Evolutionary conservation across 2,888 invertebrate species (phyloP).

Genomic region (Phyllotreta striolata): DNA sequence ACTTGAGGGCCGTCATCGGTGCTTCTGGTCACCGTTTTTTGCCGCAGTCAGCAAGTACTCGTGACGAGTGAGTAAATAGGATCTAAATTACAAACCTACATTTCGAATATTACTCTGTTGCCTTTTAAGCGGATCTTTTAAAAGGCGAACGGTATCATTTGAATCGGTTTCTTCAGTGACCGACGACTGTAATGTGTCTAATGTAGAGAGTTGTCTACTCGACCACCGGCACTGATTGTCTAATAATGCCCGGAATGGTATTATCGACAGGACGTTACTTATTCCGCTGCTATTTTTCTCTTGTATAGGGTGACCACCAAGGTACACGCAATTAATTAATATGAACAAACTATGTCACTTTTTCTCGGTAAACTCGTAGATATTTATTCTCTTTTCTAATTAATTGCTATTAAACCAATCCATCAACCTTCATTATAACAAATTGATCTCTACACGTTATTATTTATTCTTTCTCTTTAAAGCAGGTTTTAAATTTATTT

Average conservation of each 20-base stretch:
- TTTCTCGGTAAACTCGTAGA: neutral
- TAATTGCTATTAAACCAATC: too few species aligned
- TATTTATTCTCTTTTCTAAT: neutral
- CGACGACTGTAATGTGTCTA: slow-evolving; percentile 43
- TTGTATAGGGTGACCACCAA: slow-evolving; percentile 34
- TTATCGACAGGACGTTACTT: slow-evolving; percentile 36
- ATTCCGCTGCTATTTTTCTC: slow-evolving; percentile 33
- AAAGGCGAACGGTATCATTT: slow-evolving; percentile 50
- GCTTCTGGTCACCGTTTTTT: slow-evolving; percentile 44
- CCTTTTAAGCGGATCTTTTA: slow-evolving; percentile 47
- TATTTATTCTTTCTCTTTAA: too few species aligned
- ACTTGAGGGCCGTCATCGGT: slow-evolving; percentile 39
- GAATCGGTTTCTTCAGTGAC: slow-evolving; percentile 47
- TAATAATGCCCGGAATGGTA: slow-evolving; percentile 54
- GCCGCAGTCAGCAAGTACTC: slow-evolving; percentile 43
- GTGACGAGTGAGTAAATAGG: slow-evolving; percentile 52
- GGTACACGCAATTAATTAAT: slow-evolving; percentile 6
- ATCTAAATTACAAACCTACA: slow-evolving; percentile 52
- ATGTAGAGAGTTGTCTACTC: slow-evolving; percentile 43
- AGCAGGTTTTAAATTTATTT: too few species aligned
- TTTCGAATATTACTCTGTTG: slow-evolving; percentile 50
- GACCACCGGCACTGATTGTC: slow-evolving; percentile 58
- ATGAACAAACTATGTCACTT: slow-evolving; percentile 9
- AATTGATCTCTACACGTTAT: too few species aligned
- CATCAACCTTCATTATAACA: too few species aligned